Evolutionary conservation across 2,888 invertebrate species (phyloP), one percentile per base, ranked within the genome.

Genomic region (Polyommatus iphigenia): DNA sequence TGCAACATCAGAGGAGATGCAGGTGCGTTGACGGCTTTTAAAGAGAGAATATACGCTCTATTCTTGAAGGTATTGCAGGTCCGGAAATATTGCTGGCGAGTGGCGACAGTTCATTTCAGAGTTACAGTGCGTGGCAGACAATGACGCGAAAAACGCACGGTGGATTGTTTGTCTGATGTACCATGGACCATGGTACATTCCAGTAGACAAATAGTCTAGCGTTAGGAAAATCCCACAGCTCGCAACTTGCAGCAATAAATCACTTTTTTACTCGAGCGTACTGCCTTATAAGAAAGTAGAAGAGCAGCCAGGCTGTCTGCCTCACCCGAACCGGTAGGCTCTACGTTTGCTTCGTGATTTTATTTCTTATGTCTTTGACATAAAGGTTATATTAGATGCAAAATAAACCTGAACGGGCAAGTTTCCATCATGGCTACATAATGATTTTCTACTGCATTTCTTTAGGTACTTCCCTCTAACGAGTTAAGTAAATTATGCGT

Each of bases 251-350:
- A 20, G n/a, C n/a, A 15, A 46, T 50, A 41, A 71, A 29, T 71
- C 54, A 77, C 36, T 77, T 77, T 62, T 77, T 77, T 77, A 79
- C 78, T 57, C 62, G 59, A 76, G 50, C n/a, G 77, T 72, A 20
- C 59, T 36, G 76, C 73, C 71, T 67, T 62, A 76, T 81, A 78
- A 62, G 78, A 80, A 79, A 78, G 79, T 62, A 78, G 78, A 59
- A 78, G 62, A 71, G 81, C 76, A 82, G 83, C 82, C 83, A 83
- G 79, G 80, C 84, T 79, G 84, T 84, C 84, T 84, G 82, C 82
- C 82, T 81, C 83, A 59, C 59, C 36, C 67, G 76, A 81, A 81
- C 80, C 80, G 80, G 80, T 82, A 79, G 75, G 75, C 76, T 59
- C 62, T 79, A 15, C 1, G 3, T 24, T 62, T 54, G 54, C 54